Percentiles rank a stretch among this genome's conserved stretches.
phyloP scores from a whole-genome alignment of 2,888 invertebrate species.

The Lottia scabra region DNA sequence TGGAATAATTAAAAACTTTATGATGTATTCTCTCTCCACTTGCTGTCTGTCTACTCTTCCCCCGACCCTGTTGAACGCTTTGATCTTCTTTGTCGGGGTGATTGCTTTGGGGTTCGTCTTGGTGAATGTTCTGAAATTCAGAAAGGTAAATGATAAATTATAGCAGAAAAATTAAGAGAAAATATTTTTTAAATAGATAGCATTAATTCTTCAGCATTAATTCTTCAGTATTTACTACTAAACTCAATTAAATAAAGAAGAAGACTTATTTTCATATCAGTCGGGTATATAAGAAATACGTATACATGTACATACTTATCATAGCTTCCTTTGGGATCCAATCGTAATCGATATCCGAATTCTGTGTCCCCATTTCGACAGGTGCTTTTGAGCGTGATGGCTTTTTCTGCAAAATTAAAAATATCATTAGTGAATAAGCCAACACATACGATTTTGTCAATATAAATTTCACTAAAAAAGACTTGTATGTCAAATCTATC shows the following conservation, averaged over 20 bases:
- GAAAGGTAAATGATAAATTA: background rate
- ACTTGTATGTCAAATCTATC: background rate
- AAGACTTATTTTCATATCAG: too few relatives aligned
- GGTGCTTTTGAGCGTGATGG: background rate
- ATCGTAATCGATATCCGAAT: slow-evolving; percentile 92
- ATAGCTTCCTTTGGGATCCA: slow-evolving; percentile 91
- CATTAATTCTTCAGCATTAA: too few relatives aligned
- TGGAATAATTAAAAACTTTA: slow-evolving; percentile 4
- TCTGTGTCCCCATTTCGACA: slow-evolving; percentile 89
- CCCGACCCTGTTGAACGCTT: slow-evolving; percentile 56
- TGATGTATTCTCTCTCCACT: slow-evolving; percentile 10
- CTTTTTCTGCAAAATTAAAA: slow-evolving; percentile 1
- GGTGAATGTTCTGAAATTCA: slow-evolving; percentile 65
- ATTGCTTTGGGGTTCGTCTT: slow-evolving; percentile 63
- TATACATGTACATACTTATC: slow-evolving; percentile 44
- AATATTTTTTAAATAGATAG: too few relatives aligned
- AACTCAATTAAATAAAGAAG: too few relatives aligned
- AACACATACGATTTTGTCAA: background rate
- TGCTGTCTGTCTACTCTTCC: slow-evolving; percentile 43
- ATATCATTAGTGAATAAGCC: background rate
- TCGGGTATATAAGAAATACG: too few relatives aligned
- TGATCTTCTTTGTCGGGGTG: slow-evolving; percentile 59
- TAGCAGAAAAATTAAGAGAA: too few relatives aligned
- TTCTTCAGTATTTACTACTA: too few relatives aligned
- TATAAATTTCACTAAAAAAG: background rate